Conservation (phyloP, 1,140 invertebrate genomes). For the Heliconius hewitsoni region DNA sequence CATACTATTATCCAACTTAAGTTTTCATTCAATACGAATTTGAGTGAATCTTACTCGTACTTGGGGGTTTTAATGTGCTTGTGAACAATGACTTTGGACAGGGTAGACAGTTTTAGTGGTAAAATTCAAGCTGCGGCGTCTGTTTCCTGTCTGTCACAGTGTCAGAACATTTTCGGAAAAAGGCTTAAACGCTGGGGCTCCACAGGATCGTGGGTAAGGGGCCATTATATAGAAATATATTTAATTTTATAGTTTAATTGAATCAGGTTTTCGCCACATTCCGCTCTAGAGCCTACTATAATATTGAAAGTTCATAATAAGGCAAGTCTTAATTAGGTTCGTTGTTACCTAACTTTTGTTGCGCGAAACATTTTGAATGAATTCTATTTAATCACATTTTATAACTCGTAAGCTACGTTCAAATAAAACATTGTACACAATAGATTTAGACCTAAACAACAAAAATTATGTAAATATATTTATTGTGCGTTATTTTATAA, state of each 20-base stretch:
- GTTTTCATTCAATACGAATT: neutral
- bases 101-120: slow-evolving; percentile 67
- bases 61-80: slow-evolving; percentile 23
- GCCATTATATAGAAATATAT: neutral
- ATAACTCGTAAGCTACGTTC: neutral
- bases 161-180: slow-evolving; percentile 82
- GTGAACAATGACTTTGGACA: slow-evolving; percentile 73
- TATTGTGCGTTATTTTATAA: slow-evolving; percentile 22
- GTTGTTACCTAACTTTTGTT: slow-evolving; percentile 1
- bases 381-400: neutral
- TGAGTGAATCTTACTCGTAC: slow-evolving; percentile 3
- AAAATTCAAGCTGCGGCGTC: slow-evolving; percentile 79
- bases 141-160: slow-evolving; percentile 78
- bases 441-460: neutral
- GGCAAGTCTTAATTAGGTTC: neutral
- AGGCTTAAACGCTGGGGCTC: slow-evolving; percentile 86
- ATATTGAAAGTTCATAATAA: slow-evolving; percentile 8
- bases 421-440: neutral
- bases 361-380: neutral
- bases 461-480: slow-evolving; percentile 17
- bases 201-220: slow-evolving; percentile 86
- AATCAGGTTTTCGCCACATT: neutral
- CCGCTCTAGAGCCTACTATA: neutral
- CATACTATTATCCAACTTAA: slow-evolving; percentile 13
- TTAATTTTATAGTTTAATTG: neutral